Evolutionary conservation across 2,113 vertebrate species (phyloP).

Genomic region (Strix aluco): DNA sequence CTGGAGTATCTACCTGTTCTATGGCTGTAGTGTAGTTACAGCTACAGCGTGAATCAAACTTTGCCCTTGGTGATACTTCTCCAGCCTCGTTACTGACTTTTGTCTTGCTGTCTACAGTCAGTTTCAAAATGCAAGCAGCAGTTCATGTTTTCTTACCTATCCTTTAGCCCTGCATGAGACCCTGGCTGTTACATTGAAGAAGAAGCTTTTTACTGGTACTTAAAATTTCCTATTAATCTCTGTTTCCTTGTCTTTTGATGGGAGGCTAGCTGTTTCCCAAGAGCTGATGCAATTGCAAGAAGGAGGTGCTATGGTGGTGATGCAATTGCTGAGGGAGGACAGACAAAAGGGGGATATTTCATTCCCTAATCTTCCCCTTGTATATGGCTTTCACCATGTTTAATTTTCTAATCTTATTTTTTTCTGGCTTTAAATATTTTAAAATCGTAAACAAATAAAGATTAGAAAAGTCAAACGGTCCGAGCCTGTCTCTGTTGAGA

Average conservation of each 20-base stretch:
- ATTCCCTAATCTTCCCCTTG: slow-evolving; percentile 10
- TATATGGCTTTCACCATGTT: slow-evolving; percentile 49
- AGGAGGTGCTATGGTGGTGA: neutral
- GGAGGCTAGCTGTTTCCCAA: neutral
- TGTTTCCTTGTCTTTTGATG: neutral
- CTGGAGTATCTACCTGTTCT: neutral
- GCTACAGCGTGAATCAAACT: neutral
- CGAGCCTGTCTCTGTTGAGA: slow-evolving; percentile 26
- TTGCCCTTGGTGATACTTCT: neutral
- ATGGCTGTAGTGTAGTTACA: neutral
- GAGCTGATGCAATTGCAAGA: fast-evolving
- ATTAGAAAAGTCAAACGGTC: slow-evolving; percentile 71
- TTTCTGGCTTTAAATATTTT: slow-evolving; percentile 68
- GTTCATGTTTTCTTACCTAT: neutral
- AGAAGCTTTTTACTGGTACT: neutral
- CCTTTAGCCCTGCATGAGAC: neutral
- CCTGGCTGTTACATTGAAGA: neutral
- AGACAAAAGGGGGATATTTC: neutral
- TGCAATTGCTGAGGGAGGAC: neutral
- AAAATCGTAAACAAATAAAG: slow-evolving; percentile 68
- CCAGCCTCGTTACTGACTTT: neutral
- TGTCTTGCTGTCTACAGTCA: neutral
- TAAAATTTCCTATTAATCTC: neutral
- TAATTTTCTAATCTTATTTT: slow-evolving; percentile 67
- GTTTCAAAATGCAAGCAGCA: neutral